These are phyloP conservation scores for Clangula hyemalis DNA, from an alignment of 2,797 vertebrate genomes.

Conservation along the genomic window DNA sequence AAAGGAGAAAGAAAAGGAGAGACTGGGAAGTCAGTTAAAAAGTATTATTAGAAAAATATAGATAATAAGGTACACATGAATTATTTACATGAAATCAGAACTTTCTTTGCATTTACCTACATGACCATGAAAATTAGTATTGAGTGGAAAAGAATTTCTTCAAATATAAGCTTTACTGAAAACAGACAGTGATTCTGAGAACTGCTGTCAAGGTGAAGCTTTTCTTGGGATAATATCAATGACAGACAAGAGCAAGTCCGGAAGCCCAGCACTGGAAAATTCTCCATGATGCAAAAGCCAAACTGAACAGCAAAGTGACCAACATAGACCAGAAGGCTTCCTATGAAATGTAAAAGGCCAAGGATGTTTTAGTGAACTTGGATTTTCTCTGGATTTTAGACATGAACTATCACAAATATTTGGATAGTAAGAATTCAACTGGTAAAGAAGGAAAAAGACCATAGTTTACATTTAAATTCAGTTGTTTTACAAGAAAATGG, in stretches of 20 bases:
- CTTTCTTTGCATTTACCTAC: not conserved
- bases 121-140: not conserved
- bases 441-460: not conserved
- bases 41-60: not conserved
- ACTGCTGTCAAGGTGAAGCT: not conserved
- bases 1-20: not conserved
- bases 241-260: not conserved
- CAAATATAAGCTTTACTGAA: not conserved
- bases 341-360: not conserved
- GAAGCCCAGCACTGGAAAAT: not conserved
- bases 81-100: not conserved
- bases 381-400: not conserved
- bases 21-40: not conserved
- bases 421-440: not conserved
- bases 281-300: not conserved
- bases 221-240: not conserved
- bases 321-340: not conserved
- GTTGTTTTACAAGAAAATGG: not conserved
- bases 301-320: fast-evolving
- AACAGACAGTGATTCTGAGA: not conserved
- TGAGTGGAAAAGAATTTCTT: not conserved
- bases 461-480: not conserved
- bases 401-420: not conserved
- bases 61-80: not conserved
- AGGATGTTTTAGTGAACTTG: not conserved